Conservation (phyloP, 2,797 vertebrate species). For the Austrolebias charrua region DNA sequence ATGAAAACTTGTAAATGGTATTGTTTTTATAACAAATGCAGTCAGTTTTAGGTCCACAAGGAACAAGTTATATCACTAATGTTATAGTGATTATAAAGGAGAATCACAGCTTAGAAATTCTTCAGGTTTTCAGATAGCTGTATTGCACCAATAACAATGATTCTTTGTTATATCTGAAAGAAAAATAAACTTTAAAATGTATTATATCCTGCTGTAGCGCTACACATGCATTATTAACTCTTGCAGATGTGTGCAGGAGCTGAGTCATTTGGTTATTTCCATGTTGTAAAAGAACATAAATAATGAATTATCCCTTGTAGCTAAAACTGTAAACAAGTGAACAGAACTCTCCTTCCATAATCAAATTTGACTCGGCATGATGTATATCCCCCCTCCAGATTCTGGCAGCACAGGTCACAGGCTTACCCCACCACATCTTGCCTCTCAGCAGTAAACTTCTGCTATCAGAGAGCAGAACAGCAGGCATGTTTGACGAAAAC, state of each 20-base stretch:
- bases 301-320: slow-evolving; percentile 4
- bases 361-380: slow-evolving; percentile 16
- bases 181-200: neutral
- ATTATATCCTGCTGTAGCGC: neutral
- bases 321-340: slow-evolving; percentile 13
- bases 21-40: too few relatives aligned
- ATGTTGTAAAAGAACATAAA: slow-evolving; percentile 2
- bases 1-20: too few relatives aligned
- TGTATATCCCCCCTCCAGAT: slow-evolving; percentile 16
- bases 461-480: slow-evolving; percentile 41
- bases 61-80: neutral
- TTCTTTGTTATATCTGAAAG: neutral
- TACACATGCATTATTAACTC: neutral
- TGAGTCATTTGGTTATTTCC: slow-evolving; percentile 6
- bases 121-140: too few relatives aligned
- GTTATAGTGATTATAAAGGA: neutral
- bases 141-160: neutral
- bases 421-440: slow-evolving; percentile 14
- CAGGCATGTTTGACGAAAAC: slow-evolving; percentile 43
- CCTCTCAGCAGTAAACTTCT: slow-evolving; percentile 52
- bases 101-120: neutral
- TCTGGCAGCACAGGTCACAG: slow-evolving; percentile 21
- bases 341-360: slow-evolving; percentile 16
- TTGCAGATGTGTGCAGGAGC: neutral
- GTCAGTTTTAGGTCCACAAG: too few relatives aligned